Base-by-base conservation (phyloP, 2,797 vertebrate species). In the Trematomus bernacchii region DNA sequence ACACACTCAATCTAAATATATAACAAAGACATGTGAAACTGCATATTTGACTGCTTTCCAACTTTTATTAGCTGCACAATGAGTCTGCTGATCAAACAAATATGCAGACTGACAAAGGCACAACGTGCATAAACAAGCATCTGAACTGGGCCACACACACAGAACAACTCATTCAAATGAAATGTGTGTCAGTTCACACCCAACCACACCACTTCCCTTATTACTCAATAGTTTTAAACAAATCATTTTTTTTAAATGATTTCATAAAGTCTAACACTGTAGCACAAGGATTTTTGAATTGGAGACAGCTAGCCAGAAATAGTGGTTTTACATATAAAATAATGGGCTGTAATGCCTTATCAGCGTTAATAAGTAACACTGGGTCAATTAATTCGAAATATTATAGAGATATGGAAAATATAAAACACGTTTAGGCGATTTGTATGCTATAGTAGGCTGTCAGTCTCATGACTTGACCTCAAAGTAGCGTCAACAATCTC, bases 191-290 rank as follows among this genome's bases (percentile, higher is more conserved):
- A 66, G 84, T 85, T 85, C 64, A 79, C 72, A 80, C 86, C 84
- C 86, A 88, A 66, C 84, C 87, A 79, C 76, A 48, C 82, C 51
- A 82, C 83, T 89, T 88, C 87, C 87, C 73, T 57, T 79, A 88
- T 90, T 89, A 89, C 86, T 83, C 86, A 91, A 87, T 33, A 63
- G 9, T 60, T 79, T 66, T 73, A 44, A 75, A 73, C 48, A 30
- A 69, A 86, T 69, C 51, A 46, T 67, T 61, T 52, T 75, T 77
- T 71, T 30, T 57, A 42, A 69, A 79, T 27, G 27, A 27, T 27
- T 27, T 27, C 27, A 27, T 27, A 27, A 54, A 52, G 66, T 15
- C 46, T 1, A 7, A 3, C 33, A 54, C 44, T 18, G 18, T 61
- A 16, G 33, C 14, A 8, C 57, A 73, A 37, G n/a, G 10, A 5